phyloP scores from a whole-genome alignment of 2,888 invertebrate species.

The Oscheius myriophilus region DNA sequence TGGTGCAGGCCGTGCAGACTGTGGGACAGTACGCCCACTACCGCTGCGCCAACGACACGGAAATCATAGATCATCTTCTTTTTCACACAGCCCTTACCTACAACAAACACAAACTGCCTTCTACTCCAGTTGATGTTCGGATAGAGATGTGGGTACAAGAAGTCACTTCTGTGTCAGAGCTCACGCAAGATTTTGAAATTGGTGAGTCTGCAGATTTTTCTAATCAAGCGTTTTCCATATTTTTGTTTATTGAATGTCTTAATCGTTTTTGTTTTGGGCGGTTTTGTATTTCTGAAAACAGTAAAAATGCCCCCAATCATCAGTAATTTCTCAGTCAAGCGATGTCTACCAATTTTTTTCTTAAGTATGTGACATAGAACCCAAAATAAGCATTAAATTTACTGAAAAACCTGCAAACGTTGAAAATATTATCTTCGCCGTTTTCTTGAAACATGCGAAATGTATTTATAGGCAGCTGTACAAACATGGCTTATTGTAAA shows the following conservation, averaged over 20 bases:
- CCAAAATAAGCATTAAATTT: too few relatives aligned
- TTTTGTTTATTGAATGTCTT: not conserved
- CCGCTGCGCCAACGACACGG: slow-evolving; percentile 69
- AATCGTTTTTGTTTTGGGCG: not conserved
- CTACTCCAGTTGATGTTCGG: slow-evolving; percentile 64
- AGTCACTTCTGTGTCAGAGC: slow-evolving; percentile 68
- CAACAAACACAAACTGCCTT: slow-evolving; percentile 66
- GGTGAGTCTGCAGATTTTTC: slow-evolving; percentile 43
- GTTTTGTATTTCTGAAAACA: not conserved
- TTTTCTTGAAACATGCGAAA: too few relatives aligned
- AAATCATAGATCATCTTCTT: slow-evolving; percentile 68
- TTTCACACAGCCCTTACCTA: slow-evolving; percentile 62
- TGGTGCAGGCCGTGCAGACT: slow-evolving; percentile 19
- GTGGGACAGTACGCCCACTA: slow-evolving; percentile 3
- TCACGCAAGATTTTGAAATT: slow-evolving; percentile 70
- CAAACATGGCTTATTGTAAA: too few relatives aligned
- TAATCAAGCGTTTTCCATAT: too few relatives aligned
- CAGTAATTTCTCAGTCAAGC: not conserved
- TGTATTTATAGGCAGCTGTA: too few relatives aligned
- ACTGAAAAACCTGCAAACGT: too few relatives aligned
- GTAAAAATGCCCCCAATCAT: not conserved
- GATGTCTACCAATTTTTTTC: too few relatives aligned
- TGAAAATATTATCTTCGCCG: too few relatives aligned
- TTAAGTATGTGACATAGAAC: too few relatives aligned
- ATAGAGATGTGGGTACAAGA: slow-evolving; percentile 70